Evolutionary conservation across 2,888 invertebrate species (phyloP), one percentile per base, ranked within the genome.

Genomic region (Bembecia ichneumoniformis): DNA sequence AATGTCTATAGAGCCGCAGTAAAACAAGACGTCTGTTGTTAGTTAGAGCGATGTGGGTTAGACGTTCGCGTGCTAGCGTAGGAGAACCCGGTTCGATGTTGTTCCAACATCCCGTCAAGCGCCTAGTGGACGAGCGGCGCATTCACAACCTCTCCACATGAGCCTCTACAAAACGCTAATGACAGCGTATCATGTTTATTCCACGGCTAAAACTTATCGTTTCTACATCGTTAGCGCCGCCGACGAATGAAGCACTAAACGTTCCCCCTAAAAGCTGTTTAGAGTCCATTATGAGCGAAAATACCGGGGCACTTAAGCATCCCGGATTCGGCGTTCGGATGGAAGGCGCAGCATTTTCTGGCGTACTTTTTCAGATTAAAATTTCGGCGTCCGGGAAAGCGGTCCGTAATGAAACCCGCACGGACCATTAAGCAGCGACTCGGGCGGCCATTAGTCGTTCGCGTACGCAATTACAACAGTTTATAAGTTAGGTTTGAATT

Each of bases 161-260:
- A 47, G 44, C 11, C 44, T 11, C 44, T 44, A 44, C 44, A 15
- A 46, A n/a, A 35, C 48, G 48, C 45, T 62, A 71, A 70, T 62
- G 69, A 68, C 60, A 63, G 60, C 63, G 57, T 68, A 68, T 66
- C 70, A 66, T 73, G 72, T 74, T 74, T 72, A 74, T 71, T 68
- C 60, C 60, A 57, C 61, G 61, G 65, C 65, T 69, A 65, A 71
- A 70, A 76, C 70, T 72, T 74, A 77, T 74, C 74, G 74, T 72
- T 74, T 72, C 75, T 73, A 64, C 74, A 66, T 77, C 80, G 79
- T 78, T 78, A 78, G 68, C 74, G 71, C 64, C 54, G 57, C 62
- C 62, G 59, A 63, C 70, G 73, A 70, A 71, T 72, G 69, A 69
- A 68, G 64, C 68, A 66, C 68, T 70, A 71, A 74, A 69, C 69